Conservation (phyloP, 2,888 invertebrate species). For the Eustalomyia histrio region DNA sequence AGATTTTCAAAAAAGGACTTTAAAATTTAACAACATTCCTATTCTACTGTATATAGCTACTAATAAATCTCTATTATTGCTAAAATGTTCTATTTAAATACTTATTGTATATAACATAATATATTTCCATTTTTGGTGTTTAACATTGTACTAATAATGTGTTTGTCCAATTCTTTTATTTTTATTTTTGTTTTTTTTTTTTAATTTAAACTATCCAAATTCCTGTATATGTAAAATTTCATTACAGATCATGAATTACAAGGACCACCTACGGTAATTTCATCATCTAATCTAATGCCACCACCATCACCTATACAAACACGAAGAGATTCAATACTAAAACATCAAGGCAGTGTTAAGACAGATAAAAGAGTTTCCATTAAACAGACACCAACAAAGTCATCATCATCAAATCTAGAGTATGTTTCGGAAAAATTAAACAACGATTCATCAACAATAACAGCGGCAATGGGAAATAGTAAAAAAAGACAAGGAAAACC, state of each 20-base stretch:
- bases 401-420: conserved; percentile 74
- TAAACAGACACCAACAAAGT: conserved; percentile 68
- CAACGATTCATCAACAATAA: conserved; percentile 35
- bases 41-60: neutral
- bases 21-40: neutral
- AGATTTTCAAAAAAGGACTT: neutral
- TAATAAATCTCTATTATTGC: too few relatives aligned
- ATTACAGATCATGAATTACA: conserved; percentile 69
- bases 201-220: conserved; percentile 39
- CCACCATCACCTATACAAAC: conserved; percentile 72
- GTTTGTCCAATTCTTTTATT: conserved; percentile 4
- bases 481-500: conserved; percentile 70
- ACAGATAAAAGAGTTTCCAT: conserved; percentile 79
- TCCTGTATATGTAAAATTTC: conserved; percentile 37
- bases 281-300: conserved; percentile 66
- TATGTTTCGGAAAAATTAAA: conserved; percentile 75
- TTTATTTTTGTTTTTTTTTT: conserved; percentile 25
- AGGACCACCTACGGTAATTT: conserved; percentile 65
- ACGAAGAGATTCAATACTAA: conserved; percentile 78
- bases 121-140: conserved; percentile 19
- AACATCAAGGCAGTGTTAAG: conserved; percentile 76
- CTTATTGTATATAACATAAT: neutral
- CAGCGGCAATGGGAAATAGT: conserved; percentile 18
- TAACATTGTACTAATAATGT: conserved; percentile 16
- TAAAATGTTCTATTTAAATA: too few relatives aligned